A percentile compares a stretch with the other conserved stretches of the same genome.
These are phyloP conservation scores for Drosophila ananassae DNA, from an alignment of 1,140 invertebrate genomes.

Conservation along the genomic window DNA sequence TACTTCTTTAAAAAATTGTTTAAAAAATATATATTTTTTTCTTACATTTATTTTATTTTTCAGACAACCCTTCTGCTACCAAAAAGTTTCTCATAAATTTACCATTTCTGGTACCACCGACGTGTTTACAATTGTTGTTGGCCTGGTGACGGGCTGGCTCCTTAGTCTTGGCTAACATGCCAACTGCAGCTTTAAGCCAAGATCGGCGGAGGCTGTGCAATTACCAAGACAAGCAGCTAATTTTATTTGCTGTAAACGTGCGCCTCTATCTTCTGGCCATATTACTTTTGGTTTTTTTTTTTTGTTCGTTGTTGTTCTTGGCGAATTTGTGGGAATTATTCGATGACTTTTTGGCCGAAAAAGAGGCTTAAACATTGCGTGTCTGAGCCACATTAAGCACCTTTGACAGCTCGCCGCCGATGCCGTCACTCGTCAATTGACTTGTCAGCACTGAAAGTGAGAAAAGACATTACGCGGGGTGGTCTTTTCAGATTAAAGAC, in stretches of 20 bases:
- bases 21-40: no score
- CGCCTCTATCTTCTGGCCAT: slow-evolving; percentile 47
- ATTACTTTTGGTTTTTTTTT: slow-evolving; percentile 18
- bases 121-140: slow-evolving; percentile 11
- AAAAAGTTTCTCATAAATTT: not conserved
- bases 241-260: slow-evolving; percentile 79
- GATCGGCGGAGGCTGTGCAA: slow-evolving; percentile 46
- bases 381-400: slow-evolving; percentile 54
- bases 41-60: not conserved
- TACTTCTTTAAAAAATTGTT: no score
- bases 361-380: slow-evolving; percentile 47
- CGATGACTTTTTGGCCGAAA: slow-evolving; percentile 47
- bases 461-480: slow-evolving; percentile 60
- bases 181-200: slow-evolving; percentile 28
- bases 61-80: slow-evolving; percentile 1
- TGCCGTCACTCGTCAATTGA: slow-evolving; percentile 56
- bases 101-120: slow-evolving; percentile 16
- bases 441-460: slow-evolving; percentile 58
- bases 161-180: slow-evolving; percentile 35
- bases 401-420: slow-evolving; percentile 19
- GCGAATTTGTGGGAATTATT: slow-evolving; percentile 57
- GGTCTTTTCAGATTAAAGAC: slow-evolving; percentile 24
- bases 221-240: slow-evolving; percentile 79
- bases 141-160: slow-evolving; percentile 51
- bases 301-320: slow-evolving; percentile 11